Evolutionary conservation across 2,797 vertebrate species (phyloP).

Genomic region (Hephaestus fuliginosus): DNA sequence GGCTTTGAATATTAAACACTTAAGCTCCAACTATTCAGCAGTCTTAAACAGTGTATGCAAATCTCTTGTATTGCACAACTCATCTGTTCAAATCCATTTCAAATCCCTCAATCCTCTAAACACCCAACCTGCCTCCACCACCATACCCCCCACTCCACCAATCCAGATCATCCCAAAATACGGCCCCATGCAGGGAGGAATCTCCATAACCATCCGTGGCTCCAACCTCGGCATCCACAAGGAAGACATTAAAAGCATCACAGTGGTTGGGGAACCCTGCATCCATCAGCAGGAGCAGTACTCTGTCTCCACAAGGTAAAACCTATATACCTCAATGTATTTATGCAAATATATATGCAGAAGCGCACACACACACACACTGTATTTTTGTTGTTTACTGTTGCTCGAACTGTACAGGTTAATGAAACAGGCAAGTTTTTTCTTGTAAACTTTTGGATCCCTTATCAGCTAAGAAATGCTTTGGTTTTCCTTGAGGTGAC

Average conservation of each 20-base stretch:
- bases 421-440: not conserved
- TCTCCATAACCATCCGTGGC: constrained; percentile 94
- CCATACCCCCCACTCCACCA: not conserved
- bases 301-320: constrained; percentile 94
- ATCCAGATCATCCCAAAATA: constrained; percentile 91
- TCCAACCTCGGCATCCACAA: constrained; percentile 93
- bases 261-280: constrained; percentile 88
- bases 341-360: constrained; percentile 14
- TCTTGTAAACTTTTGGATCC: constrained; percentile 17
- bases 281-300: constrained; percentile 89
- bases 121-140: not conserved
- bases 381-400: not conserved
- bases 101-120: constrained; percentile 51
- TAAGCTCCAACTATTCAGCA: constrained; percentile 25
- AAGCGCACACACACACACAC: not conserved
- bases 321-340: constrained; percentile 16
- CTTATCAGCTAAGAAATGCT: constrained; percentile 20
- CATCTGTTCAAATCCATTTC: constrained; percentile 64
- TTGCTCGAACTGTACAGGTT: constrained; percentile 16
- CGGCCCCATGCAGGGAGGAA: constrained; percentile 91
- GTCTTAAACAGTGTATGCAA: constrained; percentile 52
- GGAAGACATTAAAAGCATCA: constrained; percentile 90
- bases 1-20: constrained; percentile 51
- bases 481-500: constrained; percentile 38
- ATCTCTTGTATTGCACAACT: constrained; percentile 53